A percentile compares a stretch with the other conserved stretches of the same genome.
These are phyloP conservation scores for Escarpia spicata DNA, from an alignment of 2,888 invertebrate species.

Conservation along the genomic window DNA sequence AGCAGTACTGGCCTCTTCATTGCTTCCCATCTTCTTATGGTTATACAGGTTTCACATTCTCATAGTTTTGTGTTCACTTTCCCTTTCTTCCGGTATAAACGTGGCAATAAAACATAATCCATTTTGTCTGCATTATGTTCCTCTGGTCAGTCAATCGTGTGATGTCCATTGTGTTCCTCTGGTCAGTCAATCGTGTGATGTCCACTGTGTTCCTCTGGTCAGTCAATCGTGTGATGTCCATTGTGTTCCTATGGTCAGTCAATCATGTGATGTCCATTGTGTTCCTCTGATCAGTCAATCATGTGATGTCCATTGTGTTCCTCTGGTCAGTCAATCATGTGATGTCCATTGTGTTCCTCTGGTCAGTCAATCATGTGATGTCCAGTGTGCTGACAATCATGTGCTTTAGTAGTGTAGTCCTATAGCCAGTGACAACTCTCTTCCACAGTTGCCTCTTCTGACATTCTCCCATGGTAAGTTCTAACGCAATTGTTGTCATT, in stretches of 20 bases:
- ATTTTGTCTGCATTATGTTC: not conserved
- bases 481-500: too few species aligned
- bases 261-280: not conserved
- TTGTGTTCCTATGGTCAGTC: not conserved
- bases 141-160: not conserved
- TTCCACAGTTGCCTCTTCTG: too few species aligned
- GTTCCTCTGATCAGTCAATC: not conserved
- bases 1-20: not conserved
- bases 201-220: not conserved
- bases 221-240: not conserved
- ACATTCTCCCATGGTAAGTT: too few species aligned
- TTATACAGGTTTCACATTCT: not conserved
- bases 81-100: not conserved
- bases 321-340: too few species aligned
- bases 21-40: not conserved
- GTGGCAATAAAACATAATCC: not conserved
- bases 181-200: too few species aligned
- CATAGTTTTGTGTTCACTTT: not conserved
- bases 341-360: not conserved
- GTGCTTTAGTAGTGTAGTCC: too few species aligned
- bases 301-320: not conserved
- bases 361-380: not conserved
- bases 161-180: not conserved
- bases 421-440: too few species aligned
- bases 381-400: not conserved